Evolutionary conservation across 2,797 vertebrate genomes (phyloP).

Genomic region (Xenentodon cancila): DNA sequence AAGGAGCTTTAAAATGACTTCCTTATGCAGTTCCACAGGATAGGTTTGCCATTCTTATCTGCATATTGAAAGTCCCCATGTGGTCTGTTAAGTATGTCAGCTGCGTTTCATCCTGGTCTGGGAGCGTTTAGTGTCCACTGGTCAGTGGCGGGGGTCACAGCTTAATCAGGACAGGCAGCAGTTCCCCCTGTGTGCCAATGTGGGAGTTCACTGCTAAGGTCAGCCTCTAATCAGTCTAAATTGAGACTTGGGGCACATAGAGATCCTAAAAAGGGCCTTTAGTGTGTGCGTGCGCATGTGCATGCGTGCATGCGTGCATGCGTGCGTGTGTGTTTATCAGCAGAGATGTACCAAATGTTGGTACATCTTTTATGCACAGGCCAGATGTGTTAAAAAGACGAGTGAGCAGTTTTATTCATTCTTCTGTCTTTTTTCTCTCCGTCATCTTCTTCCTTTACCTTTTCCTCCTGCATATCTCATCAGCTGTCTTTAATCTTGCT

Average conservation of each 20-base stretch:
- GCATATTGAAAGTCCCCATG: constrained; percentile 54
- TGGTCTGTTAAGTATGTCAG: constrained; percentile 42
- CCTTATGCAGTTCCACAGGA: constrained; percentile 52
- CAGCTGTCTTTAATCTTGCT: neutral
- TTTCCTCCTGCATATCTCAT: neutral
- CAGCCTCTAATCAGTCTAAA: constrained; percentile 70
- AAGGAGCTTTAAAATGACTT: constrained; percentile 62
- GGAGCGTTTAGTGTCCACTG: constrained; percentile 74
- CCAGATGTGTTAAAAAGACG: constrained; percentile 25
- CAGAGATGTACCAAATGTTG: constrained; percentile 7
- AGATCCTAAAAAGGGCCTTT: constrained; percentile 26
- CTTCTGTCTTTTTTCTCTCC: neutral
- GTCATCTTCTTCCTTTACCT: neutral
- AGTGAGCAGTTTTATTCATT: neutral
- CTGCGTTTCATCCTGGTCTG: constrained; percentile 65
- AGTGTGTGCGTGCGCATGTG: constrained; percentile 28
- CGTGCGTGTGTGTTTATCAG: constrained; percentile 5
- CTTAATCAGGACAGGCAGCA: constrained; percentile 68
- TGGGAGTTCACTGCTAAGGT: constrained; percentile 64
- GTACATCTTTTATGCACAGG: constrained; percentile 18
- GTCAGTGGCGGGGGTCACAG: constrained; percentile 69
- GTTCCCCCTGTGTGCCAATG: constrained; percentile 31
- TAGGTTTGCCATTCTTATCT: constrained; percentile 15
- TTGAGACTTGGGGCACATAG: constrained; percentile 44
- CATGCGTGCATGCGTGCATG: constrained; percentile 21